Base-by-base conservation (phyloP, 2,113 vertebrate species). In the Neolamprologus longior region DNA sequence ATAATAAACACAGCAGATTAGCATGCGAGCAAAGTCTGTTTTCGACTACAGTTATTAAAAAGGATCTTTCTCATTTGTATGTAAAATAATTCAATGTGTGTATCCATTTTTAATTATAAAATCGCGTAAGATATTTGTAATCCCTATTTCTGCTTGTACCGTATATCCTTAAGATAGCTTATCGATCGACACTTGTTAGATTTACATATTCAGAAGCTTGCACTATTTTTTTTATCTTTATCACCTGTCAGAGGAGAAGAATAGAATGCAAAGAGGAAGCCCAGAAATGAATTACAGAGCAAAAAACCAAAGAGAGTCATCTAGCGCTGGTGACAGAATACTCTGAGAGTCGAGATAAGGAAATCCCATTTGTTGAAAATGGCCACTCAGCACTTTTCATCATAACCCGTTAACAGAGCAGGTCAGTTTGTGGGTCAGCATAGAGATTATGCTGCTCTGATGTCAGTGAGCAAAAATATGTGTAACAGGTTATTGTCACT, bases 351-450 rank as follows among this genome's bases (percentile, higher is more conserved):
- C 12, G 14, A 92, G 95, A 95, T 95, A 95, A 95, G 92, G 89
- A 91, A 94, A 93, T 91, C 83, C 93, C 89, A 95, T 95, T 95
- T 93, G 90, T 91, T 33, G 71, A 81, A 93, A 93, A 86, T 42
- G 14, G 61, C 89, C 80, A 89, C 92, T 93, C 95, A 94, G 95
- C 93, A 90, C 86, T 91, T 91, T 88, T 78, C 90, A 40, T 63
- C 80, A 52, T 81, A 92, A 92, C 91, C 87, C 17, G 76, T 88
- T 91, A 91, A 94, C 83, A 78, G 85, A 89, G 73, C 78, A 57
- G 94, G 92, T 93, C 89, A 85, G 85, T 80, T 47, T 9, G 37
- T 35, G 91, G 93, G 93, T 93, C 91, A 91, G 11, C 17, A 4
- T 6, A 21, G 82, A 88, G 91, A 94, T 92, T 86, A 92, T 78